Evolutionary conservation across 2,797 vertebrate species (phyloP).

Genomic region (Pelochelys cantorii): DNA sequence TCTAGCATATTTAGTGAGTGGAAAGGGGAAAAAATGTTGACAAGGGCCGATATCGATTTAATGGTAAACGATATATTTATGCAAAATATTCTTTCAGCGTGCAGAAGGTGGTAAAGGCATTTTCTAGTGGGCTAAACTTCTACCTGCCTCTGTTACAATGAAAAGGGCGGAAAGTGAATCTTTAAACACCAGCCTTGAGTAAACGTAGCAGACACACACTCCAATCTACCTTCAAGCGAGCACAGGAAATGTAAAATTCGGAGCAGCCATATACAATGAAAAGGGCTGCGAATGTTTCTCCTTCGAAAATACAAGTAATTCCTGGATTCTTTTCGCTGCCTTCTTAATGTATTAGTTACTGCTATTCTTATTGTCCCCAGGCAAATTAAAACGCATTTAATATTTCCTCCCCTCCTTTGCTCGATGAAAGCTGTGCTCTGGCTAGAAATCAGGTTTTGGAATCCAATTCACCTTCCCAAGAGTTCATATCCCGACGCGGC

Average conservation of each 20-base stretch:
- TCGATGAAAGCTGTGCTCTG: not conserved
- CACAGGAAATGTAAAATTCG: too few relatives aligned
- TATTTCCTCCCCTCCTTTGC: not conserved
- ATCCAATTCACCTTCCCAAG: not conserved
- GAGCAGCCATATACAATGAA: not conserved
- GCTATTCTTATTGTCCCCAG: not conserved
- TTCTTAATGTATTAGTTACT: not conserved
- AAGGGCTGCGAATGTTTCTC: not conserved
- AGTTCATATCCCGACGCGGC: not conserved
- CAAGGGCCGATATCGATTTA: slow-evolving; percentile 5
- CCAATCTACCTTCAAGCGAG: not conserved
- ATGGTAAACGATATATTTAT: slow-evolving; percentile 17
- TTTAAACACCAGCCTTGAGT: not conserved
- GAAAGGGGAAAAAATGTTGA: not conserved
- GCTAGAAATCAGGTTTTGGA: not conserved
- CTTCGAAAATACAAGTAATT: not conserved
- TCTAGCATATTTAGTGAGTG: slow-evolving; percentile 8
- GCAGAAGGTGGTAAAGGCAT: slow-evolving; percentile 5
- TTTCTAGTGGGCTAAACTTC: not conserved
- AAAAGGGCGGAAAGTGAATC: not conserved
- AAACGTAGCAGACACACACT: not conserved
- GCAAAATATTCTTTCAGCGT: slow-evolving; percentile 21
- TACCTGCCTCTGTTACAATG: not conserved
- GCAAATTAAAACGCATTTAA: not conserved
- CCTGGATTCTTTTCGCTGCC: not conserved